These are phyloP conservation scores for Oryctes rhinoceros DNA, from an alignment of 1,140 invertebrate species.

Conservation along the genomic window DNA sequence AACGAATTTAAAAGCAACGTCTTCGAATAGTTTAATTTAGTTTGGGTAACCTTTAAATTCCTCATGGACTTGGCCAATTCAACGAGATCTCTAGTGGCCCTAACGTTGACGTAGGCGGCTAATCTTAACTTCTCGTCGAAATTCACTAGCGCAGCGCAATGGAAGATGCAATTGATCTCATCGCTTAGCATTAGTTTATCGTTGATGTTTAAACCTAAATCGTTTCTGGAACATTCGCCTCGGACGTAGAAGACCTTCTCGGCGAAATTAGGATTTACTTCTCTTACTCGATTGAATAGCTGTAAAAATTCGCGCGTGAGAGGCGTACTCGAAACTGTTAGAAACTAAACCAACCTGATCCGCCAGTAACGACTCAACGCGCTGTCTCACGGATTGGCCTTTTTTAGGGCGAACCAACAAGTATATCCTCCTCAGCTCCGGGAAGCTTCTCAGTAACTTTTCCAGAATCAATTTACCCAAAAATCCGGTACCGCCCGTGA, in stretches of 20 bases:
- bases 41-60: constrained; percentile 66
- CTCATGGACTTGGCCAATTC: constrained; percentile 71
- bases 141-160: constrained; percentile 73
- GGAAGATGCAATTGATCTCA: constrained; percentile 70
- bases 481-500: constrained; percentile 27
- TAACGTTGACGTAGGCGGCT: constrained; percentile 73
- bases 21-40: neutral
- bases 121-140: constrained; percentile 74
- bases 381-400: neutral
- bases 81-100: constrained; percentile 71
- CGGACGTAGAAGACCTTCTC: neutral
- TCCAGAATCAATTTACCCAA: constrained; percentile 37
- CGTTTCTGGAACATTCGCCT: constrained; percentile 43
- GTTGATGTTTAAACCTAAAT: constrained; percentile 42
- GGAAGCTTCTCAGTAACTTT: neutral
- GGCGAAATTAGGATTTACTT: neutral
- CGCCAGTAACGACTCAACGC: neutral
- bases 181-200: constrained; percentile 60
- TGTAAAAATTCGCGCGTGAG: neutral
- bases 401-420: neutral
- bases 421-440: constrained; percentile 4
- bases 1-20: neutral
- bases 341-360: neutral
- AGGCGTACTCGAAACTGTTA: too few species aligned
- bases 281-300: constrained; percentile 6